Conservation (phyloP, 2,113 vertebrate species). For the Hucho hucho region DNA sequence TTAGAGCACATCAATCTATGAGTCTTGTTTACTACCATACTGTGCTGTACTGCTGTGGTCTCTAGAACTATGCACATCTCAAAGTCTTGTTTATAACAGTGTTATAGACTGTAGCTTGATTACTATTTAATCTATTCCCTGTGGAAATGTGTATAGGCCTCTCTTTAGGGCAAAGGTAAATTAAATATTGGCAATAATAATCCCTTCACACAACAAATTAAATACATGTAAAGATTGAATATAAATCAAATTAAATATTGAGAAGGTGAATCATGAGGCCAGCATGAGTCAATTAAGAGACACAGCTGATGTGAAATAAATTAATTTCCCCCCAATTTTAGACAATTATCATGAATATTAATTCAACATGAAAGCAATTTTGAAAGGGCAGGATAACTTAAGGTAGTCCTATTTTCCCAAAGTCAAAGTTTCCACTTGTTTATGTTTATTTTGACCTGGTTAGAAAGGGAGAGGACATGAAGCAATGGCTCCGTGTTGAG, state of each 20-base stretch:
- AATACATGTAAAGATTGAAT: neutral
- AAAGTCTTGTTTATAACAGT: neutral
- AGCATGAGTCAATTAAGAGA: neutral
- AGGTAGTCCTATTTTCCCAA: neutral
- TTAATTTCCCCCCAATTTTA: neutral
- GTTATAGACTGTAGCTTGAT: neutral
- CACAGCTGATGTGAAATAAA: neutral
- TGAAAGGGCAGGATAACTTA: conserved; percentile 3
- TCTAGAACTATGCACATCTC: neutral
- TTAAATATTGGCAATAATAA: neutral
- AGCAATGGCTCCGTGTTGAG: neutral
- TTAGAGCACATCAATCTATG: conserved; percentile 9
- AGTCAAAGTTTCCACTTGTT: neutral
- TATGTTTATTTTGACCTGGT: neutral
- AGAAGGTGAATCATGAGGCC: neutral
- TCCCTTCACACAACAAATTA: neutral
- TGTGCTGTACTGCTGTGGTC: neutral
- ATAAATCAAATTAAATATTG: too few species aligned
- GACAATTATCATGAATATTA: neutral
- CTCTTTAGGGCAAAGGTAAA: neutral
- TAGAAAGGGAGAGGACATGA: neutral
- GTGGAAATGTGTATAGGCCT: neutral
- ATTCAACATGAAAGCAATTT: neutral
- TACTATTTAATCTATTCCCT: neutral
- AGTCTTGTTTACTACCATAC: neutral